These are phyloP conservation scores for Dermatemys mawii DNA, from an alignment of 2,113 vertebrate genomes.

Conservation along the genomic window DNA sequence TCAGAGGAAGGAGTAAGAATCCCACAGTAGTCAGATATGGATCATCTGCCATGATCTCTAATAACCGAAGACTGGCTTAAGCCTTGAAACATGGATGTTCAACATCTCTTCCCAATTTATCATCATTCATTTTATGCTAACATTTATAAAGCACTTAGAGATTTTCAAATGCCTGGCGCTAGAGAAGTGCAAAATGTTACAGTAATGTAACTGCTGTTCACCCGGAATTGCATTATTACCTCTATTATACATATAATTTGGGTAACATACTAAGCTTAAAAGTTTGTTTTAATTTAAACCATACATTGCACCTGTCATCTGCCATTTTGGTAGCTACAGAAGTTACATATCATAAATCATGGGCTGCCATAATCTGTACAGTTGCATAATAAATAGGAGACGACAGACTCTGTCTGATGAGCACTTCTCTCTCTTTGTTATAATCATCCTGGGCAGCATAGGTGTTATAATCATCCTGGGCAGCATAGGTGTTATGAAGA, in stretches of 20 bases:
- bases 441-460: not conserved
- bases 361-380: not conserved
- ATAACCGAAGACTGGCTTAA: no score
- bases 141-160: rapidly evolving
- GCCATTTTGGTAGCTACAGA: not conserved
- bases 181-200: rapidly evolving
- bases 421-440: rapidly evolving
- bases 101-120: no score
- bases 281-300: not conserved
- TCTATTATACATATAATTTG: not conserved
- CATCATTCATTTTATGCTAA: no score
- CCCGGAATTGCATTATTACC: not conserved
- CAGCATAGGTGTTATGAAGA: not conserved
- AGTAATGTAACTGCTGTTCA: rapidly evolving
- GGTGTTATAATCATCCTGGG: rapidly evolving
- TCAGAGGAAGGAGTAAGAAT: no score
- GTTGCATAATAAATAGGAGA: not conserved
- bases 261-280: rapidly evolving
- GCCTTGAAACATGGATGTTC: no score
- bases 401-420: rapidly evolving
- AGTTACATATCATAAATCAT: rapidly evolving
- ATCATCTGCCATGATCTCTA: no score
- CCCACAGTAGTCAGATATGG: no score
- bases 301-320: not conserved
- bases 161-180: not conserved